Percentiles rank a stretch among this genome's conserved stretches.
Conservation (phyloP, 2,888 invertebrate genomes). For the Rhimphoctona megacephalus region DNA sequence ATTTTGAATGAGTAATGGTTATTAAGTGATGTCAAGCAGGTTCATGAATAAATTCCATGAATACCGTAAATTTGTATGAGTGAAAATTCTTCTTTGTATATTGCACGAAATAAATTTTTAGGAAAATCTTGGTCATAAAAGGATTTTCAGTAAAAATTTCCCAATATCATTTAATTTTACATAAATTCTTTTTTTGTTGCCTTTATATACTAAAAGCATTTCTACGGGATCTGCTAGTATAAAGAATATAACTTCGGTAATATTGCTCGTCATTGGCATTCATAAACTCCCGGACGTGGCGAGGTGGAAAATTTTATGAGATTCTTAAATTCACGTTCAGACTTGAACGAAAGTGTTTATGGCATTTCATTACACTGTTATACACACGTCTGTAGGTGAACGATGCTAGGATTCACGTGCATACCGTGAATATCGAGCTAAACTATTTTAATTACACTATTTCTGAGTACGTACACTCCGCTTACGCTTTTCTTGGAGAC, state of each 20-base stretch:
- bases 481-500: not conserved
- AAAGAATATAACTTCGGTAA: conserved; percentile 74
- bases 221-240: conserved; percentile 71
- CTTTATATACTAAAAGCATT: conserved; percentile 62
- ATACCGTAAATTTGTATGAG: not conserved
- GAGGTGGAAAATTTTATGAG: conserved; percentile 72
- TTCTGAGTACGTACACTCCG: conserved; percentile 23
- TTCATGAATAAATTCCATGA: not conserved
- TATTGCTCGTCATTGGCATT: conserved; percentile 77
- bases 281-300: conserved; percentile 75
- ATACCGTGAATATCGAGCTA: conserved; percentile 27
- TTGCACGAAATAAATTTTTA: not conserved
- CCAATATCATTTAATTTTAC: conserved; percentile 10
- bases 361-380: not conserved
- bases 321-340: conserved; percentile 76
- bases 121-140: not conserved
- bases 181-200: not conserved
- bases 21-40: not conserved
- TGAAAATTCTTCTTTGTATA: not conserved
- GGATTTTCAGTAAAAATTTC: conserved; percentile 5
- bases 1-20: not conserved
- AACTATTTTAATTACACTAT: conserved; percentile 62
- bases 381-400: conserved; percentile 1
- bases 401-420: not conserved
- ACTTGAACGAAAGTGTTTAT: conserved; percentile 51